phyloP scores from a whole-genome alignment of 2,888 invertebrate species.

The Cacoxenus indagator region DNA sequence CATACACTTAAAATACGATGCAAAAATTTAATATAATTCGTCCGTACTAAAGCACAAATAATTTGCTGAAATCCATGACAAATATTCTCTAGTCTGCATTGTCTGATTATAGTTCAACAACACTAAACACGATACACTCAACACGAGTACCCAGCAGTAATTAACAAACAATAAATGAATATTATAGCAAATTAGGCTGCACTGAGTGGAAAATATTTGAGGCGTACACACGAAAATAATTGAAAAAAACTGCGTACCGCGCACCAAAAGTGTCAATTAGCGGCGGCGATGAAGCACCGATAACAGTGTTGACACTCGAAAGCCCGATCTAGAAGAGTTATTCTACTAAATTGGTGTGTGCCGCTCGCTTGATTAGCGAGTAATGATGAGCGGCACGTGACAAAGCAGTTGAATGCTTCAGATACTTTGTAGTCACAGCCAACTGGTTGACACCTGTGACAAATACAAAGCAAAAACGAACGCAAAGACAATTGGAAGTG shows the following conservation, averaged over 20 bases:
- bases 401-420: neutral
- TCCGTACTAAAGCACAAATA: no score
- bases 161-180: neutral
- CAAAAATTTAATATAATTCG: no score
- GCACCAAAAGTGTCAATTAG: neutral
- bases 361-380: no score
- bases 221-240: neutral
- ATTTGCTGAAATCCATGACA: no score
- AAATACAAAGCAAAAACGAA: neutral
- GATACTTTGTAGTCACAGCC: neutral
- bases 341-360: no score
- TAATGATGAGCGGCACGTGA: neutral
- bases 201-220: neutral
- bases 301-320: neutral
- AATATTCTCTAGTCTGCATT: no score
- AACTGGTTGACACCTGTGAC: neutral
- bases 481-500: neutral
- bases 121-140: no score
- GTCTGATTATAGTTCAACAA: no score
- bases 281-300: neutral
- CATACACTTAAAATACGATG: no score
- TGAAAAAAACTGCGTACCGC: neutral
- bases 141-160: neutral
- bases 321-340: no score
- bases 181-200: neutral